Evolutionary conservation across 1,140 invertebrate species (phyloP).

Genomic region (Babylonia areolata): DNA sequence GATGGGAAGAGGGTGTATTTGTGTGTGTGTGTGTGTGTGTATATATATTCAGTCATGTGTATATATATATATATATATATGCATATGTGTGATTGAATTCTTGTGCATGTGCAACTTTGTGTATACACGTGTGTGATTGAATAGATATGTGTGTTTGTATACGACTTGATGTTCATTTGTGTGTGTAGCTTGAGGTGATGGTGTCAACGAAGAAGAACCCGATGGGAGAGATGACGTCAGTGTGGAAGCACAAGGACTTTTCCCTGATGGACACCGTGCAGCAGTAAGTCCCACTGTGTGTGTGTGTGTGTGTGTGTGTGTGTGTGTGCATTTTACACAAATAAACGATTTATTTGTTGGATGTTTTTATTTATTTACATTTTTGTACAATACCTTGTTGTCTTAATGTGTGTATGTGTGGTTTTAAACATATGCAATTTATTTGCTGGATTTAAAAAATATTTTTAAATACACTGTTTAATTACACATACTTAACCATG

Average conservation of each 20-base stretch:
- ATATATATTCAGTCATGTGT: not conserved
- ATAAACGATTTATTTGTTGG: too few species aligned
- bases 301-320: too few species aligned
- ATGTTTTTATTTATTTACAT: too few species aligned
- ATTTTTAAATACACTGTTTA: too few species aligned
- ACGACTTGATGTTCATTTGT: too few species aligned
- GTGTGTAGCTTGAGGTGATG: slow-evolving; percentile 53
- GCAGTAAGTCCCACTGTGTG: slow-evolving; percentile 54
- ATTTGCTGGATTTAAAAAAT: too few species aligned
- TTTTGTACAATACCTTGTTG: too few species aligned
- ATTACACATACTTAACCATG: too few species aligned
- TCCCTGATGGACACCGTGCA: slow-evolving; percentile 50
- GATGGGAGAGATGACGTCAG: slow-evolving; percentile 44
- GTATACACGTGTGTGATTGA: not conserved
- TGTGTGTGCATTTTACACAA: too few species aligned
- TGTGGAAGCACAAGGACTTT: slow-evolving; percentile 61
- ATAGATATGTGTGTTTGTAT: not conserved
- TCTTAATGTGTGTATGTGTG: too few species aligned
- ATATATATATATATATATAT: not conserved
- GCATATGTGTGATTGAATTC: not conserved
- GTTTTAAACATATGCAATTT: not conserved
- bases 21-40: not conserved
- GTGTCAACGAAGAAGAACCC: slow-evolving; percentile 40
- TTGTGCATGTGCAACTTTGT: not conserved
- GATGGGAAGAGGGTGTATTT: too few species aligned